Percentiles rank a stretch among this genome's conserved stretches.
phyloP scores from a whole-genome alignment of 2,888 invertebrate genomes.

The Andrena praecox region DNA sequence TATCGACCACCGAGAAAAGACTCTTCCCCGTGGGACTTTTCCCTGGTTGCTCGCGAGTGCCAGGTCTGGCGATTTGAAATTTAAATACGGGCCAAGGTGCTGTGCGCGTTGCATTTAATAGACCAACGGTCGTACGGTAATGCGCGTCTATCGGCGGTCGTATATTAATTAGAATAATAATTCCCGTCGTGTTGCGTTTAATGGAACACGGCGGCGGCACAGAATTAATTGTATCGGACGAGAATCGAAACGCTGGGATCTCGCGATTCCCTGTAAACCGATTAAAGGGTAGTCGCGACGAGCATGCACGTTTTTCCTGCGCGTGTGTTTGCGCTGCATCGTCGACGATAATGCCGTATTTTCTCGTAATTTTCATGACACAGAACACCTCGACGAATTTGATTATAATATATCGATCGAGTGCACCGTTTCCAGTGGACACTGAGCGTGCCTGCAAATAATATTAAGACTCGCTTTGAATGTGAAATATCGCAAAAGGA shows the following conservation, averaged over 20 bases:
- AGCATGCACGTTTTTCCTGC: neutral
- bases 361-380: neutral
- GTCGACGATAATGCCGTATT: neutral
- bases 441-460: neutral
- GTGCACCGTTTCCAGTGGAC: neutral
- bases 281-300: neutral
- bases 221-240: conserved; percentile 44
- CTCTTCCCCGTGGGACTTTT: neutral
- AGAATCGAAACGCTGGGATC: conserved; percentile 16
- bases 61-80: conserved; percentile 39
- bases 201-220: conserved; percentile 37
- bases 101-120: conserved; percentile 42
- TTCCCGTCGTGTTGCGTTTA: conserved; percentile 37
- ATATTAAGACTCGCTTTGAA: too few species aligned
- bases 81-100: conserved; percentile 34
- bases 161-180: conserved; percentile 61
- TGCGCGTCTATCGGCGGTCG: conserved; percentile 31
- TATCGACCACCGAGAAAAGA: neutral
- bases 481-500: too few species aligned
- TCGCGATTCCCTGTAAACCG: neutral
- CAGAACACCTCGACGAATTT: conserved; percentile 5
- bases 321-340: neutral
- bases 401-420: conserved; percentile 6
- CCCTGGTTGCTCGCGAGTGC: neutral
- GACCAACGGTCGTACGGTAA: conserved; percentile 45